Conservation (phyloP, 2,888 invertebrate genomes). For the Drosophila subquinaria region DNA sequence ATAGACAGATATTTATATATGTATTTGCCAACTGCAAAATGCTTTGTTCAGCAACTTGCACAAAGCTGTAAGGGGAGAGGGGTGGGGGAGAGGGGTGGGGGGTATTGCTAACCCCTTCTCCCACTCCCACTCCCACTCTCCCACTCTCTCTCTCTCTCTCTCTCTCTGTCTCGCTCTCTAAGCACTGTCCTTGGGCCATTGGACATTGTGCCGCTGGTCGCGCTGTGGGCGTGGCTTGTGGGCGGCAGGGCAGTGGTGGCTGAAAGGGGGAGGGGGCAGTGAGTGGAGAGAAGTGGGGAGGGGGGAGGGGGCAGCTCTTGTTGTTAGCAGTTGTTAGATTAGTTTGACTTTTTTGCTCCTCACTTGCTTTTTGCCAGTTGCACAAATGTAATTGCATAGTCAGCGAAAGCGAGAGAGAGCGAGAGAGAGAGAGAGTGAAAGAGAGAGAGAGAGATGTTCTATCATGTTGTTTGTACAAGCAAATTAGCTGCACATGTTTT, state of each 20-base stretch:
- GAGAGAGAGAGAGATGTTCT: not conserved
- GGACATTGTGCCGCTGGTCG: slow-evolving; percentile 38
- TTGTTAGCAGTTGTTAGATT: slow-evolving; percentile 80
- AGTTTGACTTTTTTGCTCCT: slow-evolving; percentile 74
- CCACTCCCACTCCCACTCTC: not conserved
- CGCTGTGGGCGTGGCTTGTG: slow-evolving; percentile 32
- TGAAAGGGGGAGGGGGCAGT: not conserved
- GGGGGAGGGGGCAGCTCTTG: slow-evolving; percentile 42
- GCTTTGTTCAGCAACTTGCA: slow-evolving; percentile 73
- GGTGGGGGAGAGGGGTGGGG: not conserved
- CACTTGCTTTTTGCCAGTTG: slow-evolving; percentile 55
- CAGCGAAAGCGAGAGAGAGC: slow-evolving; percentile 12
- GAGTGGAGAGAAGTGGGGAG: not conserved
- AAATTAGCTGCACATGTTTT: slow-evolving; percentile 33
- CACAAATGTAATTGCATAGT: slow-evolving; percentile 74
- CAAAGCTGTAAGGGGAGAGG: slow-evolving; percentile 37
- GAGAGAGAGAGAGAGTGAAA: not conserved
- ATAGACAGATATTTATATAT: slow-evolving; percentile 26
- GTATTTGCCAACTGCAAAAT: slow-evolving; percentile 75
- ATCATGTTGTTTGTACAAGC: slow-evolving; percentile 23
- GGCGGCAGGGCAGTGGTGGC: too few species aligned
- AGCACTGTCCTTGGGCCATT: slow-evolving; percentile 58
- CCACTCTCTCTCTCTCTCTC: not conserved
- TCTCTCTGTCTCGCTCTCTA: not conserved
- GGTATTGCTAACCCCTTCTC: not conserved